Percentiles rank a stretch among this genome's conserved stretches.
These are phyloP conservation scores for Temnothorax curvispinosus DNA, from an alignment of 1,140 invertebrate species.

Conservation along the genomic window DNA sequence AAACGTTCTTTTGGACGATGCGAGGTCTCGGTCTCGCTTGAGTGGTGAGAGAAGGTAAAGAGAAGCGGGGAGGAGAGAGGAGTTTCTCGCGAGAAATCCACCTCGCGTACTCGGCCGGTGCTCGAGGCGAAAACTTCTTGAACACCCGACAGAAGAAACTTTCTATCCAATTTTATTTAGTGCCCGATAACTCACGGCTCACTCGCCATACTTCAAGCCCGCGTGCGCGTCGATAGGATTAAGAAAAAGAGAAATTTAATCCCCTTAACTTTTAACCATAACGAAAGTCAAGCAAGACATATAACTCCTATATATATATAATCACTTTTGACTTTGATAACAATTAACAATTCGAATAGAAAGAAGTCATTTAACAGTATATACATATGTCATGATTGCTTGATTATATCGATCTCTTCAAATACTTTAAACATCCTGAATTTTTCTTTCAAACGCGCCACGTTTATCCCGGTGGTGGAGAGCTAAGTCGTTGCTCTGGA, in stretches of 20 bases:
- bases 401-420: background rate
- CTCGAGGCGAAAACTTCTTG: slow-evolving; percentile 55
- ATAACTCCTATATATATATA: background rate
- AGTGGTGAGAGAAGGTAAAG: background rate
- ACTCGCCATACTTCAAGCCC: slow-evolving; percentile 36
- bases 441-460: background rate
- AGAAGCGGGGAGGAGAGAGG: background rate
- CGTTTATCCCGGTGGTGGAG: background rate
- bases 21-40: slow-evolving; percentile 39
- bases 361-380: background rate
- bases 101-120: slow-evolving; percentile 48
- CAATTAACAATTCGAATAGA: background rate
- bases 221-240: slow-evolving; percentile 49
- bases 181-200: slow-evolving; percentile 54
- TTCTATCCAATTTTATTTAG: slow-evolving; percentile 62
- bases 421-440: background rate
- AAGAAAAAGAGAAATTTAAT: slow-evolving; percentile 51
- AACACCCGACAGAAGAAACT: slow-evolving; percentile 55
- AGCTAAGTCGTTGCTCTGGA: background rate
- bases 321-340: background rate
- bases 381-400: background rate
- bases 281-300: slow-evolving; percentile 17
- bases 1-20: slow-evolving; percentile 39
- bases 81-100: slow-evolving; percentile 57
- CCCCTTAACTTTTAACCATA: slow-evolving; percentile 44